These are phyloP conservation scores for Aphelinus certus DNA, from an alignment of 1,140 invertebrate genomes.

Conservation along the genomic window DNA sequence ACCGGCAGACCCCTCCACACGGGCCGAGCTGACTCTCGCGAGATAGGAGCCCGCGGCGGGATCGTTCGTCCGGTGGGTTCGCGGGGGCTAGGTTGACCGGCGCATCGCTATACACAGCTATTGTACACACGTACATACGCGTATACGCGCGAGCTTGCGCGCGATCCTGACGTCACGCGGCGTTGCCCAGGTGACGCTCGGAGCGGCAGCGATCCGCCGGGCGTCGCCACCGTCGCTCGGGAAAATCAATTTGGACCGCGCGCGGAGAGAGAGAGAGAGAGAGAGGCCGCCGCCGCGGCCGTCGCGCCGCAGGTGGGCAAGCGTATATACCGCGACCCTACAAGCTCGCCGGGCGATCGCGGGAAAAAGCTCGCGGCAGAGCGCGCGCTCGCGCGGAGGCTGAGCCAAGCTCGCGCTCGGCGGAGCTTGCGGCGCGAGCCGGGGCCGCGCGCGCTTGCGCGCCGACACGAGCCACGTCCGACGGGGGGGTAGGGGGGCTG, in stretches of 20 bases:
- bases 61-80: too few relatives aligned
- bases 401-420: slow-evolving; percentile 58
- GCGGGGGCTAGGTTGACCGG: too few relatives aligned
- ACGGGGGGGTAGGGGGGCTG: background rate
- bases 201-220: background rate
- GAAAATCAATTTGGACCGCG: background rate
- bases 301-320: too few relatives aligned
- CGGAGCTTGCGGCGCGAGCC: slow-evolving; percentile 51
- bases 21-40: background rate
- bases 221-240: too few relatives aligned
- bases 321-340: too few relatives aligned
- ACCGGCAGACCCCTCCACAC: background rate
- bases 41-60: too few relatives aligned
- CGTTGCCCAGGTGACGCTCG: slow-evolving; percentile 23
- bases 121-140: too few relatives aligned
- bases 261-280: slow-evolving; percentile 33
- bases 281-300: slow-evolving; percentile 38
- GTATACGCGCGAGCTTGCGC: background rate
- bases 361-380: too few relatives aligned
- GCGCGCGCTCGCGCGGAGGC: too few relatives aligned
- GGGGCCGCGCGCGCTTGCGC: background rate
- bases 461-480: too few relatives aligned
- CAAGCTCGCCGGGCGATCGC: too few relatives aligned
- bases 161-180: slow-evolving; percentile 22
- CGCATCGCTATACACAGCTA: too few relatives aligned